Evolutionary conservation across 2,113 vertebrate species (phyloP).

Genomic region (Hiodon alosoides): DNA sequence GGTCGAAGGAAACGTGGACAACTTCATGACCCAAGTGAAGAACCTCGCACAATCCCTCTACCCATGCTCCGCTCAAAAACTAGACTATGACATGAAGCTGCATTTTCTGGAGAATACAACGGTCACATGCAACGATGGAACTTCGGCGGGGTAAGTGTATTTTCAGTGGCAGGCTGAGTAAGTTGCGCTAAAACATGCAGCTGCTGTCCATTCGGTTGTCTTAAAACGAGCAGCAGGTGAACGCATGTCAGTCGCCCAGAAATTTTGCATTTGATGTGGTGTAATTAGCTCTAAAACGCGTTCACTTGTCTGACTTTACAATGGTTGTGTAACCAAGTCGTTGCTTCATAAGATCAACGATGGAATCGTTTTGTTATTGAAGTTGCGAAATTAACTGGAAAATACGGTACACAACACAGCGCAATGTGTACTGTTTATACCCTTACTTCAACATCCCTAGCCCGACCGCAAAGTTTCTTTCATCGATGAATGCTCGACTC

Average conservation of each 20-base stretch:
- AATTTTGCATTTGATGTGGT: no score
- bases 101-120: constrained; percentile 77
- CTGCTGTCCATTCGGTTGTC: no score
- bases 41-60: constrained; percentile 89
- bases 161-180: not conserved
- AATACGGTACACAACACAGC: no score
- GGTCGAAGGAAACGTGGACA: constrained; percentile 92
- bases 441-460: not conserved
- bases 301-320: no score
- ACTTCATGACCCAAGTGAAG: constrained; percentile 92
- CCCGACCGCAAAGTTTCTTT: not conserved
- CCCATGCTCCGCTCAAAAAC: constrained; percentile 83
- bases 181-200: no score
- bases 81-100: constrained; percentile 81
- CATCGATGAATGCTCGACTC: not conserved
- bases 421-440: not conserved
- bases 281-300: no score
- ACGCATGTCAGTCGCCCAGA: not conserved
- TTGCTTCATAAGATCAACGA: no score
- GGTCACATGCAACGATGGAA: constrained; percentile 87
- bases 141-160: constrained; percentile 76
- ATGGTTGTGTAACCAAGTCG: no score
- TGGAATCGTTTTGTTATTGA: constrained; percentile 41
- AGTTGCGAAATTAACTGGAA: constrained; percentile 29
- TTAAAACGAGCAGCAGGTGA: not conserved